Conservation (phyloP, 2,113 vertebrate species). For the Pavo muticus region DNA sequence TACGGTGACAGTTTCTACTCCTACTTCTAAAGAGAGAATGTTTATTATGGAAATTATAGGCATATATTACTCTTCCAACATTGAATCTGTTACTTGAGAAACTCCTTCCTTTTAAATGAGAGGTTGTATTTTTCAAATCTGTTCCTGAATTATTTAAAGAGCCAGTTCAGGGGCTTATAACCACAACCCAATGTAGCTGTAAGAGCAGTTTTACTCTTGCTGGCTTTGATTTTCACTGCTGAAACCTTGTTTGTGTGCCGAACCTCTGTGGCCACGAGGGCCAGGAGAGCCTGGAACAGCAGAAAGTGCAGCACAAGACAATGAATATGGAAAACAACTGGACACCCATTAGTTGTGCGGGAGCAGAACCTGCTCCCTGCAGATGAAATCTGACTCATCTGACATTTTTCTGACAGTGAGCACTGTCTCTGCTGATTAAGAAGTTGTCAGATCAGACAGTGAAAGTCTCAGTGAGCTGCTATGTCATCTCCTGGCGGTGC, state of each 20-base stretch:
- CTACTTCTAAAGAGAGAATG: neutral
- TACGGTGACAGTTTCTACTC: neutral
- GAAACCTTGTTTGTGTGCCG: neutral
- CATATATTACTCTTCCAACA: neutral
- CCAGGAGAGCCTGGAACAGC: neutral
- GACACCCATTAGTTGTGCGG: constrained; percentile 34
- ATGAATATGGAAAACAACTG: constrained; percentile 22
- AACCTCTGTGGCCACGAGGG: neutral
- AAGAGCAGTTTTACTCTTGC: neutral
- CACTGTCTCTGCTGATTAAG: constrained; percentile 58
- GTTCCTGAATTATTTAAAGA: neutral
- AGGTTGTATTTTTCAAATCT: neutral
- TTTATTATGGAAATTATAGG: constrained; percentile 6
- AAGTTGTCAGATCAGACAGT: constrained; percentile 56
- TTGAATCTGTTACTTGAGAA: neutral
- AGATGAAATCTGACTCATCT: constrained; percentile 43
- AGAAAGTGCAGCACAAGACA: neutral
- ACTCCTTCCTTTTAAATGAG: neutral
- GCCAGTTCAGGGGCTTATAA: neutral
- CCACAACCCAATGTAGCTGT: neutral
- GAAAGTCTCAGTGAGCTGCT: constrained; percentile 5
- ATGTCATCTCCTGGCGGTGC: constrained; percentile 11
- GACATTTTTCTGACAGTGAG: neutral
- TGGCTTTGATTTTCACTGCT: constrained; percentile 8
- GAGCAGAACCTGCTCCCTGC: constrained; percentile 35